A percentile compares a stretch with the other conserved stretches of the same genome.
Conservation (phyloP, 2,113 vertebrate genomes). For the Pagrus major region DNA sequence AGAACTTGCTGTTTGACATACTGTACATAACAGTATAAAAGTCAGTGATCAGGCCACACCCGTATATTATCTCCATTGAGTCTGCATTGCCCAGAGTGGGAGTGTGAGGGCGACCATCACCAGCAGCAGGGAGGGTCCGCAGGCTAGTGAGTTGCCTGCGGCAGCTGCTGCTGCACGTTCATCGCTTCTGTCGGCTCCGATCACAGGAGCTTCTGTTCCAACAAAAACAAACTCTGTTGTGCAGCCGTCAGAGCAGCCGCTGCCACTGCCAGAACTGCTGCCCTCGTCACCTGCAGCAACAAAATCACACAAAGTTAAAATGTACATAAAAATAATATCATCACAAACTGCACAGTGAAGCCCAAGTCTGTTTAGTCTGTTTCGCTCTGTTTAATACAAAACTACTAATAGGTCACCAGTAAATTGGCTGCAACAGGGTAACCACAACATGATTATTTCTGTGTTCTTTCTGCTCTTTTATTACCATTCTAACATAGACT, state of each 20-base stretch:
- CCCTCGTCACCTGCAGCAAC: constrained; percentile 90
- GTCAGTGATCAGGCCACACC: constrained; percentile 59
- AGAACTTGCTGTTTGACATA: constrained; percentile 70
- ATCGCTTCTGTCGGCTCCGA: constrained; percentile 88
- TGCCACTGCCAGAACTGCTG: constrained; percentile 94
- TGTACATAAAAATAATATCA: constrained; percentile 40
- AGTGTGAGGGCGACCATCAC: constrained; percentile 67
- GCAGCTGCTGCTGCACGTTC: constrained; percentile 86
- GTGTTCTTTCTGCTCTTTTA: neutral
- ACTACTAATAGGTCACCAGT: neutral
- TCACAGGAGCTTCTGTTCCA: constrained; percentile 90
- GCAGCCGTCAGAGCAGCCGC: constrained; percentile 92
- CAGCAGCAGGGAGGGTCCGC: constrained; percentile 70
- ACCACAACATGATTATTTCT: neutral
- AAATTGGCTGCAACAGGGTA: neutral
- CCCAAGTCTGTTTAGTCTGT: neutral
- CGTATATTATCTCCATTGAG: constrained; percentile 94
- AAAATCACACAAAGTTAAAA: constrained; percentile 28
- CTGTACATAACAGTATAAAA: constrained; percentile 79
- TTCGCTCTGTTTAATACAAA: neutral
- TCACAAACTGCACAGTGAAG: neutral
- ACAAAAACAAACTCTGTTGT: constrained; percentile 92
- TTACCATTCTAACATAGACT: constrained; percentile 18
- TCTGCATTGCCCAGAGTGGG: constrained; percentile 83
- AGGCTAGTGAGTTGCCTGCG: constrained; percentile 61